Evolutionary conservation across 1,140 invertebrate genomes (phyloP).

Genomic region (Trichonephila clavipes): DNA sequence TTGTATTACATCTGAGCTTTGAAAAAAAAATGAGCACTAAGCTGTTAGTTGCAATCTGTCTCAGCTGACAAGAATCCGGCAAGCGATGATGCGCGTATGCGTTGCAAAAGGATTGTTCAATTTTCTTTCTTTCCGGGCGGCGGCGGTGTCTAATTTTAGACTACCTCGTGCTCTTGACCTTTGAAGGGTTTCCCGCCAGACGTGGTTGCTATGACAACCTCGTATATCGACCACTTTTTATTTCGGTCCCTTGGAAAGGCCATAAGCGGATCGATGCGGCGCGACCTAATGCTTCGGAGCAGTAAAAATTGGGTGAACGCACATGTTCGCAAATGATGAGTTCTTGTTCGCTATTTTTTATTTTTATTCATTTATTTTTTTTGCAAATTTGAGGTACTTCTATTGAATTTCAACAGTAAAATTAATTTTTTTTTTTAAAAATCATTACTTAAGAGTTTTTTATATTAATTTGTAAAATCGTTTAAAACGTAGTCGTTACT

Average conservation of each 20-base stretch:
- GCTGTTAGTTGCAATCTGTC: too few species aligned
- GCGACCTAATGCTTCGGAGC: neutral
- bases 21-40: too few species aligned
- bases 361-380: too few species aligned
- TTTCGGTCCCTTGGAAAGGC: neutral
- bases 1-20: too few species aligned
- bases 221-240: neutral
- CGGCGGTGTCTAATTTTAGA: neutral
- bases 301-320: neutral
- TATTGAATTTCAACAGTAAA: too few species aligned
- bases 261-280: neutral
- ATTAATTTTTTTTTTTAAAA: neutral
- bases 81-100: neutral
- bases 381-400: too few species aligned
- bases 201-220: neutral
- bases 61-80: neutral
- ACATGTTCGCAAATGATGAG: neutral
- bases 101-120: neutral
- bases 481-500: neutral
- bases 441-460: neutral
- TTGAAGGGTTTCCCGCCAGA: conserved; percentile 12
- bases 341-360: neutral
- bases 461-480: too few species aligned
- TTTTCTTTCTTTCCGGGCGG: neutral
- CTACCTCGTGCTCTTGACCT: conserved; percentile 4